Conservation (phyloP, 2,888 invertebrate species). For the Spicauda simplicius region DNA sequence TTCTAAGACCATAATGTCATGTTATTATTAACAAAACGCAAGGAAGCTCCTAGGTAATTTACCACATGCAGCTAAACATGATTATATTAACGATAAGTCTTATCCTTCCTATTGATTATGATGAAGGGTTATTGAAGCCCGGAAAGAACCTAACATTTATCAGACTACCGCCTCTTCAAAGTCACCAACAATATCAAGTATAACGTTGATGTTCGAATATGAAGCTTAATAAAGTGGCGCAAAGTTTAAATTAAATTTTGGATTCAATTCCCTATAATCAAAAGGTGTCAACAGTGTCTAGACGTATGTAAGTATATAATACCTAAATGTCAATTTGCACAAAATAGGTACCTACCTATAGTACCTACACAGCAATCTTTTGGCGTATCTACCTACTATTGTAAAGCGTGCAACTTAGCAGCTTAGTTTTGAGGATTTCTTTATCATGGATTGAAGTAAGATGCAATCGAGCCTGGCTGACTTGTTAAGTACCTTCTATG, state of each 20-base stretch:
- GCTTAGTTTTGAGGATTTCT: no score
- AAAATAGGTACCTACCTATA: no score
- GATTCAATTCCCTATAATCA: not conserved
- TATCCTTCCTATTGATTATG: constrained; percentile 3
- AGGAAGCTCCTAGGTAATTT: constrained; percentile 4
- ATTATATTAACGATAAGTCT: not conserved
- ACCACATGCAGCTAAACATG: not conserved
- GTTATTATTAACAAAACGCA: no score
- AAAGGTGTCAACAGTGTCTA: not conserved
- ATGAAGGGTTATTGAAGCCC: constrained; percentile 15
- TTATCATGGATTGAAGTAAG: no score
- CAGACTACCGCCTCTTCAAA: not conserved
- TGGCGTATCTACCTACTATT: no score
- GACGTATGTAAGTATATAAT: not conserved
- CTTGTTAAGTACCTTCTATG: no score
- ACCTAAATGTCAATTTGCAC: not conserved
- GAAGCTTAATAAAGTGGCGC: not conserved
- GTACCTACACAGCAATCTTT: no score
- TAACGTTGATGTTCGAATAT: not conserved
- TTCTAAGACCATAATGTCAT: no score
- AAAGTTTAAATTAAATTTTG: not conserved
- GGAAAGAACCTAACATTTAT: constrained; percentile 13
- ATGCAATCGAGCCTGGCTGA: no score
- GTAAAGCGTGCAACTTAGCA: no score
- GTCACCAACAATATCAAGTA: not conserved